Evolutionary conservation across 2,797 vertebrate genomes (phyloP).

Genomic region (Champsocephalus esox): DNA sequence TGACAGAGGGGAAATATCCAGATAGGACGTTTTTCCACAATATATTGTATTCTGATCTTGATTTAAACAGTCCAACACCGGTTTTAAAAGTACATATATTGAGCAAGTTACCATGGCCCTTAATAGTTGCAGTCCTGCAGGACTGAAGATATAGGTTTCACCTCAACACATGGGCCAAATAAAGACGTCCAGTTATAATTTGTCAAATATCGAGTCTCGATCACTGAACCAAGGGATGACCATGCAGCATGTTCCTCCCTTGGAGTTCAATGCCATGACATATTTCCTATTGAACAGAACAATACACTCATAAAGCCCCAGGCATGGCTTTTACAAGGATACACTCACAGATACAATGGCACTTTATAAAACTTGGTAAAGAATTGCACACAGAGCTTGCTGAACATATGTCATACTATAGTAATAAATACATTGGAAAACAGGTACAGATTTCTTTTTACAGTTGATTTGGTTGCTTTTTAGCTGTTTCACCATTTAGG

Average conservation of each 20-base stretch:
- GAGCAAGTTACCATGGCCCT: conserved; percentile 44
- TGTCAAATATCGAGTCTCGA: conserved; percentile 35
- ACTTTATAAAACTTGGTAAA: conserved; percentile 74
- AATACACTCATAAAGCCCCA: conserved; percentile 82
- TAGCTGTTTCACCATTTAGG: conserved; percentile 63
- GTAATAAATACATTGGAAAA: conserved; percentile 55
- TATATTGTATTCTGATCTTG: conserved; percentile 66
- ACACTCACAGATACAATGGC: conserved; percentile 80
- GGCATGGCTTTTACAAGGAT: conserved; percentile 83
- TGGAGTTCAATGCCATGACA: conserved; percentile 75
- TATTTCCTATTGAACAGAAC: conserved; percentile 80
- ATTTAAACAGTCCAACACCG: conserved; percentile 74
- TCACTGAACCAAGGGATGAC: conserved; percentile 46
- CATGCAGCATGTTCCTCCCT: conserved; percentile 53
- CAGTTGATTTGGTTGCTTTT: conserved; percentile 68
- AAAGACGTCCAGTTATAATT: conserved; percentile 25
- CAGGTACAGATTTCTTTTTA: conserved; percentile 60
- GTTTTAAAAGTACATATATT: conserved; percentile 60
- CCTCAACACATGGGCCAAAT: conserved; percentile 53
- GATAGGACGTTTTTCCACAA: conserved; percentile 60
- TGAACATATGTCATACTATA: conserved; percentile 63
- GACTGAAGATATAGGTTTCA: conserved; percentile 54
- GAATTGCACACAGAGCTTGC: conserved; percentile 72
- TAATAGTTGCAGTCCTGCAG: conserved; percentile 52
- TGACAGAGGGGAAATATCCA: conserved; percentile 80